These are phyloP conservation scores for Pseudochromis fuscus DNA, from an alignment of 2,797 vertebrate genomes.

Conservation along the genomic window DNA sequence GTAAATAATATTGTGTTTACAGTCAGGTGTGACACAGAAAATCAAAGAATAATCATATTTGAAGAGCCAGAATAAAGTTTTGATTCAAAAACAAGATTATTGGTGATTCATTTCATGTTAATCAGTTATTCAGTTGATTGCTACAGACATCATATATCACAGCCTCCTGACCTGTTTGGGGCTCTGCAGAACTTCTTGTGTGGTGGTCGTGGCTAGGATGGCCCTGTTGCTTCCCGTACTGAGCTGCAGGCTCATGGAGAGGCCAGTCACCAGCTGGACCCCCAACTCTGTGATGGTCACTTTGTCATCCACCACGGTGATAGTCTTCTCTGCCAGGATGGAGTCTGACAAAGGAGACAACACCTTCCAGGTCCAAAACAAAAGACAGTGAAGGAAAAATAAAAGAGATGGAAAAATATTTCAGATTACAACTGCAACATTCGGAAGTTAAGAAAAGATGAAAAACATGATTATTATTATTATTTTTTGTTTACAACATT, in stretches of 20 bases:
- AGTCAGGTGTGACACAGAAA: neutral
- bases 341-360: conserved; percentile 96
- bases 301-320: conserved; percentile 94
- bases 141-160: neutral
- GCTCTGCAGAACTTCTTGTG: conserved; percentile 91
- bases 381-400: neutral
- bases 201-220: conserved; percentile 88
- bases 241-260: conserved; percentile 91
- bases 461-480: too few relatives aligned
- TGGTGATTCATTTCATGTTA: neutral
- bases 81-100: neutral
- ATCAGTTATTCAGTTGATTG: neutral
- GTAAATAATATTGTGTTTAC: neutral
- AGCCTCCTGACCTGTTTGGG: conserved; percentile 90
- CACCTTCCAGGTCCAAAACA: conserved; percentile 83
- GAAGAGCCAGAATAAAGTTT: neutral
- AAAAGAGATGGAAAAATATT: neutral
- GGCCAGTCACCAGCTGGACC: conserved; percentile 93
- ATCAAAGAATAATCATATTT: neutral
- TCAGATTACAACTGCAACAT: neutral
- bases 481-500: neutral
- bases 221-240: conserved; percentile 87
- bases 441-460: conserved; percentile 7
- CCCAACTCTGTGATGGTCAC: conserved; percentile 94
- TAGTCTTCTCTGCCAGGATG: conserved; percentile 95